These are phyloP conservation scores for Carcina quercana DNA, from an alignment of 2,888 invertebrate genomes.

Conservation along the genomic window DNA sequence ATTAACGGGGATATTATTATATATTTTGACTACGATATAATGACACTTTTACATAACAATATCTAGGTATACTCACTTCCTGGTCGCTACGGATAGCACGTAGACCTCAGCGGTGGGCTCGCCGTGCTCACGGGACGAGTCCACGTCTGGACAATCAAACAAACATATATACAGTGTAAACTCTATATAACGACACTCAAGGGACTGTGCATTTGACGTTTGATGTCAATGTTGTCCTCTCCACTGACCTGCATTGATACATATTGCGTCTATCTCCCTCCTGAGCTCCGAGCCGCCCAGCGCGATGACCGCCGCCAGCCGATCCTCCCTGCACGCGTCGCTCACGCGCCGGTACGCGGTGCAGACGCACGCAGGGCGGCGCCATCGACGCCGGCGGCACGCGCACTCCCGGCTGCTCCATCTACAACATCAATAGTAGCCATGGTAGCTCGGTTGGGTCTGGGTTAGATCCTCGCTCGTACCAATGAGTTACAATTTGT, in stretches of 20 bases:
- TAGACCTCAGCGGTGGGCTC: slow-evolving; percentile 56
- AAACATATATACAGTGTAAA: not conserved
- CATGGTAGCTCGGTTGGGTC: too few relatives aligned
- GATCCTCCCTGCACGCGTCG: slow-evolving; percentile 41
- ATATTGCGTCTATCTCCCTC: slow-evolving; percentile 57
- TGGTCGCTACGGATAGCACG: slow-evolving; percentile 56
- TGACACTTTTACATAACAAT: too few relatives aligned
- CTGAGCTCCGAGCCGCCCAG: slow-evolving; percentile 54
- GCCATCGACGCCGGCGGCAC: slow-evolving; percentile 48
- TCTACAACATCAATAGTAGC: slow-evolving; percentile 26
- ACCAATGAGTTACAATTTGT: too few relatives aligned
- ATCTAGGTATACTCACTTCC: slow-evolving; percentile 35
- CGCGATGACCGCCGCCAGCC: slow-evolving; percentile 59
- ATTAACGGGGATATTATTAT: too few relatives aligned
- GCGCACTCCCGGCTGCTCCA: slow-evolving; percentile 54
- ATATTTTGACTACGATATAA: too few relatives aligned
- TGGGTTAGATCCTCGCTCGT: too few relatives aligned
- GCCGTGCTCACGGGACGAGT: slow-evolving; percentile 38
- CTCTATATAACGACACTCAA: not conserved
- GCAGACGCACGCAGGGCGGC: slow-evolving; percentile 75
- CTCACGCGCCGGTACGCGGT: slow-evolving; percentile 76
- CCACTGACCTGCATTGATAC: slow-evolving; percentile 47
- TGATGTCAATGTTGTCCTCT: not conserved
- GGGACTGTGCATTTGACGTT: not conserved
- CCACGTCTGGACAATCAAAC: slow-evolving; percentile 38